Evolutionary conservation across 1,140 invertebrate genomes (phyloP).

Genomic region (Drosophila azteca): DNA sequence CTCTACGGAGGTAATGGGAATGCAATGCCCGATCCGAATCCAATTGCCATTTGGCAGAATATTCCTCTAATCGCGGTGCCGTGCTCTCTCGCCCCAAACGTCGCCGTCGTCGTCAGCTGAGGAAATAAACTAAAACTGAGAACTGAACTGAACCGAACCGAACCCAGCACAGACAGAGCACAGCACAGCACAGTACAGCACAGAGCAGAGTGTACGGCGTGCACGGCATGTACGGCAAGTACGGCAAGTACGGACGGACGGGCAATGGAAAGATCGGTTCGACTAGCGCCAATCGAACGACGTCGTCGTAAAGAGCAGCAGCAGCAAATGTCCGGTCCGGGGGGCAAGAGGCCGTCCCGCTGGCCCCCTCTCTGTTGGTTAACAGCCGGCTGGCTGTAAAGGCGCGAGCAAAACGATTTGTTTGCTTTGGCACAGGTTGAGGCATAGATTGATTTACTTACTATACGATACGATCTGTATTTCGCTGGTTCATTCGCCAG

Average conservation of each 20-base stretch:
- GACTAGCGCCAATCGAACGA: slow-evolving; percentile 32
- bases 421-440: no score
- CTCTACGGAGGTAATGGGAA: neutral
- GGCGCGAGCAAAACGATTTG: no score
- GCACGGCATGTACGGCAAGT: no score
- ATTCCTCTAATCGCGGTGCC: slow-evolving; percentile 8
- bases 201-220: no score
- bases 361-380: no score
- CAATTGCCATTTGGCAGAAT: neutral
- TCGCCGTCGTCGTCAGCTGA: slow-evolving; percentile 4
- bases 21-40: neutral
- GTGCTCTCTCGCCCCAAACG: no score
- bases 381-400: no score
- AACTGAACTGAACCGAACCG: slow-evolving; percentile 19
- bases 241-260: no score
- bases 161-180: neutral
- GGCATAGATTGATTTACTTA: no score
- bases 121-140: slow-evolving; percentile 1
- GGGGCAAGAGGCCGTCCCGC: no score
- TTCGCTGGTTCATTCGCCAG: neutral
- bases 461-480: neutral
- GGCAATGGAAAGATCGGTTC: slow-evolving; percentile 34
- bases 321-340: neutral
- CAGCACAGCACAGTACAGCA: no score
- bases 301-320: slow-evolving; percentile 21